phyloP scores from a whole-genome alignment of 1,140 invertebrate species.

The Drosophila lacertosa region DNA sequence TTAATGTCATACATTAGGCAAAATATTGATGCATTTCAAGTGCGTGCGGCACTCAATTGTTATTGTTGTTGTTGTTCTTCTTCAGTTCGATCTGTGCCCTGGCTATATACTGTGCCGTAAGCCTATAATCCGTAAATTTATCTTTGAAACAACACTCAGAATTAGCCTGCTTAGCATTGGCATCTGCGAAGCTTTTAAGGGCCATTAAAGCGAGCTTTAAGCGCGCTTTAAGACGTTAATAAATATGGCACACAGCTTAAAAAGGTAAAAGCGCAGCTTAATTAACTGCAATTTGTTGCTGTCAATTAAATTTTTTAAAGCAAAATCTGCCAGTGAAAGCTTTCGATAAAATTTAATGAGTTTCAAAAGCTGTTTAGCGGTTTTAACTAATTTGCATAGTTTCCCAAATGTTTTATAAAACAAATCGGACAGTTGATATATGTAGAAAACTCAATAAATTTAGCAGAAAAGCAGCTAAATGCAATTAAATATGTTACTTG shows the following conservation, averaged over 20 bases:
- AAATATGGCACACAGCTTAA: background rate
- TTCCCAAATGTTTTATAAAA: too few relatives aligned
- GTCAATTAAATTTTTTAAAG: background rate
- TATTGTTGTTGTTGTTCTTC: slow-evolving; percentile 9
- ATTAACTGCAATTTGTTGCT: background rate
- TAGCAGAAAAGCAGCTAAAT: too few relatives aligned
- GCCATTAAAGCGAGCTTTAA: background rate
- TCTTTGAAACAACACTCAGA: background rate
- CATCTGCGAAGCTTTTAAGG: background rate
- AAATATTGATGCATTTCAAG: slow-evolving; percentile 57
- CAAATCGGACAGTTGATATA: too few relatives aligned
- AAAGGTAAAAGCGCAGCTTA: background rate
- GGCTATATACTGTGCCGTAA: background rate
- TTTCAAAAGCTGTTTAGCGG: too few relatives aligned
- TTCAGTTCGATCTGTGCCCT: slow-evolving; percentile 1
- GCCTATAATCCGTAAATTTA: slow-evolving; percentile 7
- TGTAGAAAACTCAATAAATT: too few relatives aligned
- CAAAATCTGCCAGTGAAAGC: background rate
- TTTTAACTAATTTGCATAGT: too few relatives aligned
- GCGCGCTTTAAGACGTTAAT: background rate
- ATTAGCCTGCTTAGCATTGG: background rate
- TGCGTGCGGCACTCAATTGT: slow-evolving; percentile 1
- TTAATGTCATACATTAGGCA: slow-evolving; percentile 53
- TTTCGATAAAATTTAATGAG: too few relatives aligned
- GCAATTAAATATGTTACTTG: too few relatives aligned